These are phyloP conservation scores for Scyliorhinus canicula DNA, from an alignment of 2,797 vertebrate species.

Conservation along the genomic window DNA sequence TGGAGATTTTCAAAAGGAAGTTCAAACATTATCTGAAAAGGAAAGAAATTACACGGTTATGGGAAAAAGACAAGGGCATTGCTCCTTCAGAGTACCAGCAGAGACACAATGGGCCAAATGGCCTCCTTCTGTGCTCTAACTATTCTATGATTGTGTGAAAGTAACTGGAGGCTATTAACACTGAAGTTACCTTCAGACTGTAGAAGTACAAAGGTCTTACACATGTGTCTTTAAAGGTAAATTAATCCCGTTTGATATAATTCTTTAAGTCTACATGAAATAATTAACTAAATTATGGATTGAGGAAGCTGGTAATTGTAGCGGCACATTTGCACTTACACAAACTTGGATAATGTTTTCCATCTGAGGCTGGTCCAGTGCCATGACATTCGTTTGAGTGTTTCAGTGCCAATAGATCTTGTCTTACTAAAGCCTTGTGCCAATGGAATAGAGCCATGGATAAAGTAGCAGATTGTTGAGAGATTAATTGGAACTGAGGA, in stretches of 20 bases:
- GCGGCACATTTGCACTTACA: background rate
- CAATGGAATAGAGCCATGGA: conserved; percentile 8
- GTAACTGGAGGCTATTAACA: background rate
- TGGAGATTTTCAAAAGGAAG: background rate
- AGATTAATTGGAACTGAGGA: conserved; percentile 12
- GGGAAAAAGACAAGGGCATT: background rate
- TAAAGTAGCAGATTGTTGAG: conserved; percentile 33
- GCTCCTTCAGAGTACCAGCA: background rate
- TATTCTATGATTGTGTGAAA: background rate
- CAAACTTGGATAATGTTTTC: background rate
- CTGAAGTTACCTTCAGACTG: background rate
- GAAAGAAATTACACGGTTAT: background rate
- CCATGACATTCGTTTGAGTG: background rate
- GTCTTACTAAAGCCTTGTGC: background rate
- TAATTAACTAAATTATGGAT: background rate
- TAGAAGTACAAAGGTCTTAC: background rate
- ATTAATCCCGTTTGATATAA: background rate
- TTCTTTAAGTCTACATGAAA: background rate
- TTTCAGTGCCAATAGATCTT: conserved; percentile 20
- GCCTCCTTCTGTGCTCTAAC: no score
- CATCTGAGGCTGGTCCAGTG: background rate
- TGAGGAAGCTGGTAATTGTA: background rate
- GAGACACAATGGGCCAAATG: no score
- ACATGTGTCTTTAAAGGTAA: background rate
- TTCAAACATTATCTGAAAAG: background rate